Percentiles rank a stretch among this genome's conserved stretches.
phyloP scores from a whole-genome alignment of 1,140 invertebrate species.

The Dufourea novaeangliae region DNA sequence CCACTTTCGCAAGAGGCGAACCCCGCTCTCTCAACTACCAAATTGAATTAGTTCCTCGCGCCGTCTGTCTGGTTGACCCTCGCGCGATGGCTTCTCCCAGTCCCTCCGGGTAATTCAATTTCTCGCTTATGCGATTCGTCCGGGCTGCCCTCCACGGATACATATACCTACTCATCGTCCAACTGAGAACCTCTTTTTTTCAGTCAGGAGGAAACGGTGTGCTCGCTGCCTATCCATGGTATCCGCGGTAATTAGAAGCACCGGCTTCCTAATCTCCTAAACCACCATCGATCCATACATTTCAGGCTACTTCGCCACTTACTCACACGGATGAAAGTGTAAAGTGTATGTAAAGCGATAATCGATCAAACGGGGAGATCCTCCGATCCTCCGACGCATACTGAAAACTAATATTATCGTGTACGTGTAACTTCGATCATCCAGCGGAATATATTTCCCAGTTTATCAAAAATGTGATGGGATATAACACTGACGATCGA shows the following conservation, averaged over 20 bases:
- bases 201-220: not conserved
- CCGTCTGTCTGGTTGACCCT: slow-evolving; percentile 24
- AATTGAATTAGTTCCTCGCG: slow-evolving; percentile 56
- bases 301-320: too few species aligned
- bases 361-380: too few species aligned
- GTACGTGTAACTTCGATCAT: not conserved
- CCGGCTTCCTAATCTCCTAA: not conserved
- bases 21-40: slow-evolving; percentile 23
- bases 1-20: slow-evolving; percentile 14
- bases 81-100: not conserved
- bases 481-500: slow-evolving; percentile 7
- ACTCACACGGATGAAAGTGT: too few species aligned
- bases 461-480: slow-evolving; percentile 2
- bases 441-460: not conserved
- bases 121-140: slow-evolving; percentile 7
- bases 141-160: too few species aligned
- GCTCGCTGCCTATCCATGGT: not conserved
- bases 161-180: too few species aligned
- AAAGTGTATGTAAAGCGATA: too few species aligned
- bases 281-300: not conserved
- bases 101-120: slow-evolving; percentile 28
- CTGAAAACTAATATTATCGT: not conserved
- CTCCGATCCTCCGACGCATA: not conserved
- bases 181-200: too few species aligned
- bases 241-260: not conserved